These are phyloP conservation scores for Brachionus paranguensis DNA, from an alignment of 1,140 invertebrate genomes.

Conservation along the genomic window DNA sequence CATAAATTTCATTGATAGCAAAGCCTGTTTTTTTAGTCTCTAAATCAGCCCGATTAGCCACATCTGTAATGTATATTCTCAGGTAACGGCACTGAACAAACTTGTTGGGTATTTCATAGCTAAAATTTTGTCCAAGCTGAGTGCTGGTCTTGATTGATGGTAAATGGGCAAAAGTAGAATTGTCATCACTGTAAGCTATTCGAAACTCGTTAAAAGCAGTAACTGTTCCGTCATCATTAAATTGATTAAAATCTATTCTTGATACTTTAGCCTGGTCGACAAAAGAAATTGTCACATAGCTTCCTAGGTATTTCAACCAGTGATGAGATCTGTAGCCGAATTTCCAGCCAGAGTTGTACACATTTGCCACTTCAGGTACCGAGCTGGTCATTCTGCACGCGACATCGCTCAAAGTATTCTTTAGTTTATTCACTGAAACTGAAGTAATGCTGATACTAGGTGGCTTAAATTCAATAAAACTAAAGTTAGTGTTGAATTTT, in stretches of 20 bases:
- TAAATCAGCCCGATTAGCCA: background rate
- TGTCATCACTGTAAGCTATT: constrained; percentile 20
- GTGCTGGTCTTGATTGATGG: background rate
- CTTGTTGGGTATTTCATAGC: background rate
- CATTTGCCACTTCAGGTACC: background rate
- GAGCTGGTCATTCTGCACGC: background rate
- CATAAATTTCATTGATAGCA: background rate
- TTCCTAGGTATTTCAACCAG: background rate
- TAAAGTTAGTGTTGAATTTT: constrained; percentile 2
- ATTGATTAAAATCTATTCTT: background rate
- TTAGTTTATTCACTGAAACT: background rate
- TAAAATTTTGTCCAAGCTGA: background rate
- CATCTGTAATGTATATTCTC: constrained; percentile 31
- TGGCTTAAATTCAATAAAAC: background rate
- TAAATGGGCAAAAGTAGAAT: constrained; percentile 7
- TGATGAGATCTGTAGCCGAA: constrained; percentile 18
- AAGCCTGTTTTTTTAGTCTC: constrained; percentile 18
- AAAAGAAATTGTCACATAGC: constrained; percentile 10
- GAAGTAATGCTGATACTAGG: background rate
- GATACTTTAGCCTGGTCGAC: background rate
- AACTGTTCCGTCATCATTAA: background rate
- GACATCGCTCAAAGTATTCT: background rate
- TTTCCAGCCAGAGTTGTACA: background rate
- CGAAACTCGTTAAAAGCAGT: background rate
- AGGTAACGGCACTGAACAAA: background rate